A percentile compares a stretch with the other conserved stretches of the same genome.
Evolutionary conservation across 2,888 invertebrate species (phyloP).

Genomic region (Altica lythri): DNA sequence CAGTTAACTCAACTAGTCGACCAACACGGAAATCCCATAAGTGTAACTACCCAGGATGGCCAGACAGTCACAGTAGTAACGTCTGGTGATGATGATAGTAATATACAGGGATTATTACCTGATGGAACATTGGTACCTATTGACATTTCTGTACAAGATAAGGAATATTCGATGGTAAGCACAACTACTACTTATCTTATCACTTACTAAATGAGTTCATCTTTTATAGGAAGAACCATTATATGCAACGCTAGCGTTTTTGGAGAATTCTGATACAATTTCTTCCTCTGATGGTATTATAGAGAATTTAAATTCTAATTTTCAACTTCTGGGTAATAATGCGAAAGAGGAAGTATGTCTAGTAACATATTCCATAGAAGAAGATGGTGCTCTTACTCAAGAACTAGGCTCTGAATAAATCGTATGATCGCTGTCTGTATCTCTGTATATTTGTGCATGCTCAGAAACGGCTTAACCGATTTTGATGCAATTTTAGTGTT

Average conservation of each 20-base stretch:
- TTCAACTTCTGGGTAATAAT: constrained; percentile 61
- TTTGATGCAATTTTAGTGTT: no score
- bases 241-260: neutral
- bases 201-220: no score
- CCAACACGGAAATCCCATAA: constrained; percentile 70
- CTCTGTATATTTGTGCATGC: no score
- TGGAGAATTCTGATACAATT: neutral
- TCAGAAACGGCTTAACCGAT: no score
- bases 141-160: constrained; percentile 44
- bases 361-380: constrained; percentile 59
- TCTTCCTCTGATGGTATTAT: no score
- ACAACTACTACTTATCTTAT: no score
- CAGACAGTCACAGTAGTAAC: constrained; percentile 66
- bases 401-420: constrained; percentile 18
- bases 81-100: constrained; percentile 60
- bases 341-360: constrained; percentile 65
- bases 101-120: constrained; percentile 56
- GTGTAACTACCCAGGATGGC: constrained; percentile 72
- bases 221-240: neutral
- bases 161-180: no score
- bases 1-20: constrained; percentile 64
- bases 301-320: constrained; percentile 40
- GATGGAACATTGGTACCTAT: constrained; percentile 57
- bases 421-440: no score
- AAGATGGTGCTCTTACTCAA: constrained; percentile 15